These are phyloP conservation scores for Lutjanus campechanus DNA, from an alignment of 2,797 vertebrate genomes.

Conservation along the genomic window DNA sequence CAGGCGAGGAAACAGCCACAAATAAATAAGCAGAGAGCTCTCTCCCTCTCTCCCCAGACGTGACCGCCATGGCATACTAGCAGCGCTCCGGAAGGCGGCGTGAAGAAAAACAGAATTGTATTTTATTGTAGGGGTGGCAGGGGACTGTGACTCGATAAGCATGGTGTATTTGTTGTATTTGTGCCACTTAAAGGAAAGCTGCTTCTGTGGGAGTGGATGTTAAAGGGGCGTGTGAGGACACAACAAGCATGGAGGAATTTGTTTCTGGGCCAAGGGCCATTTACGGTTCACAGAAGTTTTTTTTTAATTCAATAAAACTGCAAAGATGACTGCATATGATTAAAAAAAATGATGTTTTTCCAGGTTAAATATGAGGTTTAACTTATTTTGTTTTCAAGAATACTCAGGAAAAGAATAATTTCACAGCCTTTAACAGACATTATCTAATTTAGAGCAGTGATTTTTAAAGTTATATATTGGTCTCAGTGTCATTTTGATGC, in stretches of 20 bases:
- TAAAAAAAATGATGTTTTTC: neutral
- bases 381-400: neutral
- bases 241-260: slow-evolving; percentile 57
- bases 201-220: slow-evolving; percentile 66
- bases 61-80: slow-evolving; percentile 81
- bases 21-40: slow-evolving; percentile 84
- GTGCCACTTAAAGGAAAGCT: slow-evolving; percentile 80
- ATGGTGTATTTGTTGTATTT: slow-evolving; percentile 80
- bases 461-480: neutral
- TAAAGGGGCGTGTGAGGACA: slow-evolving; percentile 69
- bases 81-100: slow-evolving; percentile 60
- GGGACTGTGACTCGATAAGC: slow-evolving; percentile 77
- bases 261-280: slow-evolving; percentile 18
- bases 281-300: slow-evolving; percentile 12
- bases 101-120: slow-evolving; percentile 76
- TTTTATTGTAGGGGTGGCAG: slow-evolving; percentile 73
- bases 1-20: slow-evolving; percentile 84
- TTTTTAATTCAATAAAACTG: slow-evolving; percentile 20
- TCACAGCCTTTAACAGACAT: neutral
- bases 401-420: too few species aligned
- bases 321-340: neutral
- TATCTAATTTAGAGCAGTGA: neutral
- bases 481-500: neutral
- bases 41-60: slow-evolving; percentile 69
- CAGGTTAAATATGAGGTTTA: neutral